phyloP scores from a whole-genome alignment of 1,140 invertebrate genomes.

The Pentalonia nigronervosa region DNA sequence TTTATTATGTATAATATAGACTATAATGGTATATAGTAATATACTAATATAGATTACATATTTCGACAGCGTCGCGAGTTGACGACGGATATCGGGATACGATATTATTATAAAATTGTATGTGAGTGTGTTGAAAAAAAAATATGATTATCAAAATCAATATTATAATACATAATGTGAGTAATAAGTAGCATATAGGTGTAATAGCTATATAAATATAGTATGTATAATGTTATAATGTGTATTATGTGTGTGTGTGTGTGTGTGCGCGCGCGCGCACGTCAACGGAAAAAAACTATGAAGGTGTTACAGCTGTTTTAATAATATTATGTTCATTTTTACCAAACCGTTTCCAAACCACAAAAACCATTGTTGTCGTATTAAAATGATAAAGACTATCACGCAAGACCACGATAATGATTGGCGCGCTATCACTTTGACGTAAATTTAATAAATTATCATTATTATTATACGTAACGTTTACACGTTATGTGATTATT shows the following conservation, averaged over 20 bases:
- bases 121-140: not conserved
- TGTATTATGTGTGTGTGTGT: not conserved
- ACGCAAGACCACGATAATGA: not conserved
- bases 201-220: not conserved
- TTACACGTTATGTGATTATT: not conserved
- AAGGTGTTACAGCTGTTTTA: not conserved
- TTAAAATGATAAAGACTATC: not conserved
- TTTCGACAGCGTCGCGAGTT: no score
- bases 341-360: slow-evolving; percentile 10
- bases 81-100: no score
- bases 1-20: not conserved
- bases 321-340: not conserved
- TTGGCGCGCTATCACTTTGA: not conserved
- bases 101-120: not conserved
- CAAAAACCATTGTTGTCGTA: slow-evolving; percentile 34
- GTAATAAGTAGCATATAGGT: not conserved
- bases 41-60: no score
- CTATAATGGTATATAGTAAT: no score
- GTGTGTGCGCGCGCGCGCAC: not conserved
- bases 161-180: not conserved
- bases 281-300: not conserved
- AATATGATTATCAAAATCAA: not conserved
- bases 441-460: not conserved
- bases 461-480: not conserved
- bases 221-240: not conserved